Base-by-base conservation (phyloP, 2,888 invertebrate species). In the Dynastes hyllus region DNA sequence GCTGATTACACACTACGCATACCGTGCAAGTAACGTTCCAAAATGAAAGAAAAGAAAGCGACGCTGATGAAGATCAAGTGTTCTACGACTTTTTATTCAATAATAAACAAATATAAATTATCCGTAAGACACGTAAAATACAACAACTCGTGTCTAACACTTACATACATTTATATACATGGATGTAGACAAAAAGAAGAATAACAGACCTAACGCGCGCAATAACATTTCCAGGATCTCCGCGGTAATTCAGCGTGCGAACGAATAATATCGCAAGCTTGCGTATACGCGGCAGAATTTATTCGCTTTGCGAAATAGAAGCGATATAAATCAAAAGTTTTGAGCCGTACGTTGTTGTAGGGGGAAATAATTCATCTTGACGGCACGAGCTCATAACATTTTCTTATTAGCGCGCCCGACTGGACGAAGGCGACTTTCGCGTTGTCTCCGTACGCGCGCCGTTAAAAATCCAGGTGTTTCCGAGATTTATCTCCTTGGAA, bases 1-100 rank as follows among this genome's bases (percentile, higher is more conserved):
- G 8, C 8, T 45, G 8, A 8, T 8, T 45, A 45, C 8, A 45
- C 45, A 81, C 80, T 80, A 80, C 80, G 80, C 82, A 78, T 79
- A 78, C 76, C 79, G 0, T 8, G 79, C 81, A 82, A 81, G 80
- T 82, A 81, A 82, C 81, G 81, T 82, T 80, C 82, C 80, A 82
- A 81, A 81, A 78, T 71, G 6, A n/a, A 13, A 16, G 11, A n/a
- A 53, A 53, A 53, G 6, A 22, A 55, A 2, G 45, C 55, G n/a
- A 55, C 55, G 16, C n/a, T 22, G 55, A 55, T 55, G 55, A 55
- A 16, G 79, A 76, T 76, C 76, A 50, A 66, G 65, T 76, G 76
- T 65, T 76, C 40, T 40, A 45, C 66, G 9, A 29, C 32, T 45
- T 55, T 65, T 76, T 76, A 76, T 76, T 76, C 45, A 45, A 45